These are phyloP conservation scores for Cynopterus sphinx DNA, from an alignment of 2,797 vertebrate genomes.

Conservation along the genomic window DNA sequence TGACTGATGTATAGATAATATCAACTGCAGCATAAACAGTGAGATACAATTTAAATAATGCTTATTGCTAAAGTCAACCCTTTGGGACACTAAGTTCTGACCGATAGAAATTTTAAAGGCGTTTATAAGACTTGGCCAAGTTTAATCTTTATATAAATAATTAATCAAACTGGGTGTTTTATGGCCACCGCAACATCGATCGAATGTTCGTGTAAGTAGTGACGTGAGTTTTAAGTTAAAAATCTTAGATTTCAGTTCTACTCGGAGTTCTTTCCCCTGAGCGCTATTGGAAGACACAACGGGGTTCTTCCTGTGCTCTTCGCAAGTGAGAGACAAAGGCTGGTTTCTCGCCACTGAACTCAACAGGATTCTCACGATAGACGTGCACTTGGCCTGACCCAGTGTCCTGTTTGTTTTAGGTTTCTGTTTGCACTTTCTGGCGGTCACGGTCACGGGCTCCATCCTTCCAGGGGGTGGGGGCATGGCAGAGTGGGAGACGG, in stretches of 20 bases:
- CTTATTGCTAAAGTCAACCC: conserved; percentile 62
- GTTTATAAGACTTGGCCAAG: conserved; percentile 62
- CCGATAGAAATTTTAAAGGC: conserved; percentile 58
- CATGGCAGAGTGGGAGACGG: too few species aligned
- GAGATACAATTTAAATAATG: conserved; percentile 66
- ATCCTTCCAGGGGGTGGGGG: too few species aligned
- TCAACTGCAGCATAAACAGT: conserved; percentile 59
- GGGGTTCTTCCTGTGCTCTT: neutral
- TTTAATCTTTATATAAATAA: conserved; percentile 70
- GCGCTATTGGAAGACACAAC: neutral
- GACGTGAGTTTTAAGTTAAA: conserved; percentile 45
- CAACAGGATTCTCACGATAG: neutral
- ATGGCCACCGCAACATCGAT: conserved; percentile 40
- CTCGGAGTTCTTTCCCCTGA: neutral
- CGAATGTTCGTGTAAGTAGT: conserved; percentile 67
- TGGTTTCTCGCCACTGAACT: neutral
- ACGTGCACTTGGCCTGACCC: neutral
- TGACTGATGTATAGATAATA: conserved; percentile 65
- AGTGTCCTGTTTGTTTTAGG: neutral
- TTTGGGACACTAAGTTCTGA: conserved; percentile 40
- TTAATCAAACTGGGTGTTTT: conserved; percentile 52
- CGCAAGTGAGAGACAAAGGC: conserved; percentile 17
- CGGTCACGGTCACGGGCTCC: too few species aligned
- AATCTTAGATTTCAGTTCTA: conserved; percentile 41
- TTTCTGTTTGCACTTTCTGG: neutral